Conservation (phyloP, 37 sponge, comb jelly and placozoan genomes). For the Mnemiopsis leidyi region DNA sequence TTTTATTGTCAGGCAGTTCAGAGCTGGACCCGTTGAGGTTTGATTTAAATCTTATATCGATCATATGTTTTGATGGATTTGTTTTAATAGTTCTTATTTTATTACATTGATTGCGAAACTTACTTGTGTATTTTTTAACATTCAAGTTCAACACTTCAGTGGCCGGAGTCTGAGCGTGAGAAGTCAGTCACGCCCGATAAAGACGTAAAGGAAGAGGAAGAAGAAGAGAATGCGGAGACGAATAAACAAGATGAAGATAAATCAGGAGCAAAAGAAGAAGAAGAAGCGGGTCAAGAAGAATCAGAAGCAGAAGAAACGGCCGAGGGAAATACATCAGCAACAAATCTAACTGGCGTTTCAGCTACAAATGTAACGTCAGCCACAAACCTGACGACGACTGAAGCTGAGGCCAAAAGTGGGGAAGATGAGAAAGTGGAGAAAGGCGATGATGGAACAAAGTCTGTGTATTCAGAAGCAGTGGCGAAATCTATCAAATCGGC, state of each 20-base stretch:
- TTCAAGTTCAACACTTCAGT: too few relatives aligned
- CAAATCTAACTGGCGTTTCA: not conserved
- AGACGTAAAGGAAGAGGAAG: not conserved
- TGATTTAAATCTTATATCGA: too few relatives aligned
- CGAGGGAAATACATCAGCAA: not conserved
- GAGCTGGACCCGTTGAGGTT: not conserved
- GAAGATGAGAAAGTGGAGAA: not conserved
- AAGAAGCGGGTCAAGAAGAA: not conserved
- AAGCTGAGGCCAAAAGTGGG: not conserved
- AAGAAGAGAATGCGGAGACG: not conserved
- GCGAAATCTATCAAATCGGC: not conserved
- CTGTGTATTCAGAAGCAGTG: not conserved
- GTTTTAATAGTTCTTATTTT: too few relatives aligned
- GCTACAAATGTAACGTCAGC: not conserved
- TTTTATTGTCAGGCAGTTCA: not conserved
- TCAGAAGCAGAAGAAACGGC: not conserved
- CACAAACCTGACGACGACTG: not conserved
- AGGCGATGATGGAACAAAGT: not conserved
- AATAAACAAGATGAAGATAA: too few relatives aligned
- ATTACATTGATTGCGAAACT: too few relatives aligned
- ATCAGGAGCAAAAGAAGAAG: not conserved
- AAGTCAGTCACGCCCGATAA: too few relatives aligned
- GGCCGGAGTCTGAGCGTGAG: too few relatives aligned
- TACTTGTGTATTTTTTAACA: too few relatives aligned
- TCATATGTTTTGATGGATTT: too few relatives aligned